Evolutionary conservation across 2,888 invertebrate species (phyloP), one percentile per base, ranked within the genome.

Genomic region (Rhyacophila evoluta): DNA sequence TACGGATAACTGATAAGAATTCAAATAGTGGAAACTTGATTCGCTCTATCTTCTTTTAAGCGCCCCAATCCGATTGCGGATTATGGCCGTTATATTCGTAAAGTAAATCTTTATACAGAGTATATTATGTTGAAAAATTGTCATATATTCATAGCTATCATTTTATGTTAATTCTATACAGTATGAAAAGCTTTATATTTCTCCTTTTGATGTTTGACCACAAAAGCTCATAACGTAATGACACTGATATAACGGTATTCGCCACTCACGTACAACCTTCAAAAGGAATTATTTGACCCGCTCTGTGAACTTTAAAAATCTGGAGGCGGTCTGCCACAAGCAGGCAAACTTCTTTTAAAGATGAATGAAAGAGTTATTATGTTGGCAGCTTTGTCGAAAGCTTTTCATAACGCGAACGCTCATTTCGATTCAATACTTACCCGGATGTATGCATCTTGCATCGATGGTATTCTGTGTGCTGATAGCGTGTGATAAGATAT

Each of bases 221-320:
- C 55, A 55, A 25, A n/a, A 25, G 55, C 55, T 55, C 55, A 25
- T 55, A 55, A 55, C 25, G 55, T 55, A 55, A 55, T 55, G 55
- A 55, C 55, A 19, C 19, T 19, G 55, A 55, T 55, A 19, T 1
- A 55, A 10, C 0, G 4, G n/a, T n/a, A n/a, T 55, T 6, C 55
- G 19, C 55, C 55, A 25, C 19, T 55, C 25, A 55, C 25, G 19
- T 19, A 55, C 19, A 10, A 6, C 29, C 2, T 33, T 5, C 55
- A 19, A 15, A 55, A 55, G 19, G 55, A 19, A 19, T 15, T 19
- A 25, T 55, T 55, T 19, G 10, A 19, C 55, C 55, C 55, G 41
- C 55, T 55, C 10, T 55, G 10, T 55, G 55, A 19, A 19, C 25
- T 55, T 10, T 0, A 55, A 55, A 55, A 55, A 55, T 55, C 55